Conservation (phyloP, 2,797 vertebrate species). For the Ceyx erithaca region DNA sequence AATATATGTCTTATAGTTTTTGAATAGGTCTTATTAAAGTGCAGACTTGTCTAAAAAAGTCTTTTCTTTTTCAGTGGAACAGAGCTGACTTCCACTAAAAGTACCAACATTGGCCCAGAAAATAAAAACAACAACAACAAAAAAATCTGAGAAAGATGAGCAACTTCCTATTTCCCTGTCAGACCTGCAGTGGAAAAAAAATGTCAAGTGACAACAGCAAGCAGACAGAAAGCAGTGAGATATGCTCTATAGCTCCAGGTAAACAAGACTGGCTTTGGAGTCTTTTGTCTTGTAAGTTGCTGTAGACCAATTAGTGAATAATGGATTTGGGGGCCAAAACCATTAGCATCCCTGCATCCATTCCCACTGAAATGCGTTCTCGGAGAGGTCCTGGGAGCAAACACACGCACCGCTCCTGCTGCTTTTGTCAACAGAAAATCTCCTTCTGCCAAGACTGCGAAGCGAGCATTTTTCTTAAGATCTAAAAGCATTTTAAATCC, state of each 20-base stretch:
- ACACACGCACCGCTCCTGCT: not conserved
- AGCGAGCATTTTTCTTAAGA: not conserved
- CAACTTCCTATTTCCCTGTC: not conserved
- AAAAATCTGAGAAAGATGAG: not conserved
- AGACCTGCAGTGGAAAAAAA: not conserved
- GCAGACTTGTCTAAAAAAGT: not conserved
- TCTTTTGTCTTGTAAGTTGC: not conserved
- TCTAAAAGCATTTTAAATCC: not conserved
- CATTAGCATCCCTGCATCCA: not conserved
- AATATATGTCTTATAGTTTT: not conserved
- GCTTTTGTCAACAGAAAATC: not conserved
- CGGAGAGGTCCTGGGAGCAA: not conserved
- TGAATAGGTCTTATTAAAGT: not conserved
- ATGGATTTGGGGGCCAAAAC: not conserved
- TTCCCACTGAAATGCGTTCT: not conserved
- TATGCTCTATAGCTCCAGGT: not conserved
- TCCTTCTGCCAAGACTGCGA: not conserved
- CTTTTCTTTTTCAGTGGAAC: not conserved
- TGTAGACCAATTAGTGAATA: not conserved
- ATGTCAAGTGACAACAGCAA: not conserved
- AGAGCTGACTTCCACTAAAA: not conserved
- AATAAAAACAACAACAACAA: not conserved
- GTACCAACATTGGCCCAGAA: not conserved
- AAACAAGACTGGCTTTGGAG: not conserved
- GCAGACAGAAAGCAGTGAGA: not conserved